Conservation (phyloP, 2,888 invertebrate genomes). For the Copidosoma aretas region DNA sequence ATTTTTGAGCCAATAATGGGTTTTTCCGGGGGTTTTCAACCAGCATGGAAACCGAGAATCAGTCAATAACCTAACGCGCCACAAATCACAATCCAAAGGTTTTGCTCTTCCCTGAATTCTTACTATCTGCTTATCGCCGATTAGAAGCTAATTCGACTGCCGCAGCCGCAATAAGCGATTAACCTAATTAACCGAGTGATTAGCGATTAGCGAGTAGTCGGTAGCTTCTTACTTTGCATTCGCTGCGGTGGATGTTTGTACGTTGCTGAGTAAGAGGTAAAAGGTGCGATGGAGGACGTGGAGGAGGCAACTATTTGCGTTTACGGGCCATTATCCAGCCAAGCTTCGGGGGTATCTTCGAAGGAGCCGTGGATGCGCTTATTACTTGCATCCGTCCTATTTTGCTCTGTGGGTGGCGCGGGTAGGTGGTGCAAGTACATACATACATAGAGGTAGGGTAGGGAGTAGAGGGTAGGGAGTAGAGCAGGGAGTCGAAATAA, state of each 20-base stretch:
- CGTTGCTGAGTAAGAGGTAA: not conserved
- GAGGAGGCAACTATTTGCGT: slow-evolving; percentile 9
- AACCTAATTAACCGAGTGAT: slow-evolving; percentile 55
- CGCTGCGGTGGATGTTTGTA: slow-evolving; percentile 1
- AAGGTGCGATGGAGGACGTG: not conserved
- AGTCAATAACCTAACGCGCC: slow-evolving; percentile 7
- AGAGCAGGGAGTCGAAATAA: slow-evolving; percentile 16
- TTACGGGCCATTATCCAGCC: slow-evolving; percentile 49
- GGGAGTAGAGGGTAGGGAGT: not conserved
- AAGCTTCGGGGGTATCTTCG: slow-evolving; percentile 21
- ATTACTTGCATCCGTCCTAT: slow-evolving; percentile 13
- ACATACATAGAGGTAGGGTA: too few relatives aligned
- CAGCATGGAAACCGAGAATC: too few relatives aligned
- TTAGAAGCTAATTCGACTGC: not conserved
- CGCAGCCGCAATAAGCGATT: slow-evolving; percentile 46
- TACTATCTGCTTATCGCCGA: not conserved
- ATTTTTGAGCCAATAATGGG: too few relatives aligned
- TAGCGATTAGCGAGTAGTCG: slow-evolving; percentile 51
- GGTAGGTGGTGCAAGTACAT: too few relatives aligned
- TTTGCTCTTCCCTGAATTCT: too few relatives aligned
- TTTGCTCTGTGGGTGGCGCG: not conserved
- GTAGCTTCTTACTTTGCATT: slow-evolving; percentile 35
- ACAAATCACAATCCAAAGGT: slow-evolving; percentile 18
- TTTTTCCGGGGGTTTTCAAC: too few relatives aligned
- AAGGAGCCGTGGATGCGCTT: not conserved